Conservation (phyloP, 2,113 vertebrate genomes). For the Austrofundulus limnaeus region DNA sequence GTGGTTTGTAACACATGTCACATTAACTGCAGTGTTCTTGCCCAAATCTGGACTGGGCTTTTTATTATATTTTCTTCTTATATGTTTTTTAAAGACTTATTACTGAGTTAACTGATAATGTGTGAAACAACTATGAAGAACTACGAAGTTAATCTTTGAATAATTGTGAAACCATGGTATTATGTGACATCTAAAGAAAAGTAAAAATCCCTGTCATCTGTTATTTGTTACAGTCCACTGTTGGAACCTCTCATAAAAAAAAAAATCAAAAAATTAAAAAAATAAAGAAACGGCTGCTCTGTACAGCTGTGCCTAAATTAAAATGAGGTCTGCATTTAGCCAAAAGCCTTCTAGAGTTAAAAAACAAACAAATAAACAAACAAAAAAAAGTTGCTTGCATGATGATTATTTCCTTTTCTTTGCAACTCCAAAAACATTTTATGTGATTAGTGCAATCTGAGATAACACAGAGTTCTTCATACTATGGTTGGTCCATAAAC, state of each 20-base stretch:
- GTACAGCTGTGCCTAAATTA: constrained; percentile 37
- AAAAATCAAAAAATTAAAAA: no score
- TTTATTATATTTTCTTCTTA: constrained; percentile 2
- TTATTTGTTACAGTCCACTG: constrained; percentile 35
- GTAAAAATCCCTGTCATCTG: constrained; percentile 24
- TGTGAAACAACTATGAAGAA: constrained; percentile 9
- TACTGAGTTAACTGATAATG: neutral
- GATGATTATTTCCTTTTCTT: neutral
- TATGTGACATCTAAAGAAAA: constrained; percentile 23
- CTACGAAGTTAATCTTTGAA: constrained; percentile 8
- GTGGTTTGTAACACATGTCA: constrained; percentile 10
- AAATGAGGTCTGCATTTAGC: constrained; percentile 48
- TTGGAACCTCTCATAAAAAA: constrained; percentile 28
- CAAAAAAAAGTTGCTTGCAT: neutral
- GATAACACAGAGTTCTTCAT: constrained; percentile 4
- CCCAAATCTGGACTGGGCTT: neutral
- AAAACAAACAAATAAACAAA: constrained; percentile 48
- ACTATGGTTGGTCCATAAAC: constrained; percentile 7
- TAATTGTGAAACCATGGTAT: constrained; percentile 1
- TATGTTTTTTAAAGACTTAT: neutral
- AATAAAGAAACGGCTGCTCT: constrained; percentile 29
- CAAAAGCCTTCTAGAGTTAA: constrained; percentile 54
- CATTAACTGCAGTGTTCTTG: neutral
- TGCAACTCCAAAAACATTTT: constrained; percentile 11
- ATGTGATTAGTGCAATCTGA: constrained; percentile 19